Base-by-base conservation (phyloP, 2,888 invertebrate genomes). In the Helobdella robusta region DNA sequence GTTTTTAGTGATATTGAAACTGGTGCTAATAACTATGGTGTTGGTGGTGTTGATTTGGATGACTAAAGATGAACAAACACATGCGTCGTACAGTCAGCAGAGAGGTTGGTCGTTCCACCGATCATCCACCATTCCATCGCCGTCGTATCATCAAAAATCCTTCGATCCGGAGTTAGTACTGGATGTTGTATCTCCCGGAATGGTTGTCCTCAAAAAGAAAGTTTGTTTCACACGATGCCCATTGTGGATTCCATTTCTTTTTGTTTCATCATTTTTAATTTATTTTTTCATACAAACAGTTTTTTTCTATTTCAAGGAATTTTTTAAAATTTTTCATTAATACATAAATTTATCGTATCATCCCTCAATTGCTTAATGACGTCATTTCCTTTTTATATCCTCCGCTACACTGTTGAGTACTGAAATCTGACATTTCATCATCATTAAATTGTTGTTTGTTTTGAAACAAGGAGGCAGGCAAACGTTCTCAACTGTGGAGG, bases 401-500 rank as follows among this genome's bases (percentile, higher is more conserved):
- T n/a, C n/a, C n/a, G n/a, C n/a, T n/a, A n/a, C n/a, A n/a, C n/a
- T n/a, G n/a, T n/a, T n/a, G n/a, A n/a, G n/a, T n/a, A n/a, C n/a
- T n/a, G n/a, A n/a, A n/a, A n/a, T n/a, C n/a, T n/a, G n/a, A n/a
- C n/a, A n/a, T n/a, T n/a, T n/a, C n/a, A n/a, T n/a, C n/a, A n/a
- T n/a, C n/a, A n/a, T n/a, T n/a, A n/a, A n/a, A n/a, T n/a, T n/a
- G n/a, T n/a, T n/a, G n/a, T n/a, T n/a, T n/a, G n/a, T n/a, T n/a
- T n/a, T n/a, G n/a, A n/a, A n/a, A n/a, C 0, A 66, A 78, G 78
- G 78, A 78, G 70, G 72, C 72, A 2, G 76, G 77, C 25, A 78
- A 78, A 64, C 71, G 78, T 32, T 77, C 88, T 0, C 97, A 98
- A 79, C 81, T 97, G 59, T 98, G 97, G 97, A 84, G 93, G 36